These are phyloP conservation scores for Falcunculus frontatus DNA, from an alignment of 2,113 vertebrate genomes.

Conservation along the genomic window DNA sequence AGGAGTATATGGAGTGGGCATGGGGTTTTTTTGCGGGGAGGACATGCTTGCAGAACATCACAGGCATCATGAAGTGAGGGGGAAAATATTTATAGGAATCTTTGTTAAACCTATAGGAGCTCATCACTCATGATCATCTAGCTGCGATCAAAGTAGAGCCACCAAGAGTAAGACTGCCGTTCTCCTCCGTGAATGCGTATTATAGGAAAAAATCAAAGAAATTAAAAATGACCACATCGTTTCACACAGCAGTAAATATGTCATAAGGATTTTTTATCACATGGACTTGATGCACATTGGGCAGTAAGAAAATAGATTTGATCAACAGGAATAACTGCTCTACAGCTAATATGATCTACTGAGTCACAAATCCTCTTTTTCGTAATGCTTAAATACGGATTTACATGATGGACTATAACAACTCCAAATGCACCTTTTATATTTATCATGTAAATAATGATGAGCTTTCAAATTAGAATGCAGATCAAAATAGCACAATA, in stretches of 20 bases:
- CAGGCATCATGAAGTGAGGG: rapidly evolving
- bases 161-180: not conserved
- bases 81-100: not conserved
- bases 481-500: conserved; percentile 3
- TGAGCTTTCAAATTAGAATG: conserved; percentile 56
- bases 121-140: not conserved
- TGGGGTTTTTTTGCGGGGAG: not conserved
- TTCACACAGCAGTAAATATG: conserved; percentile 53
- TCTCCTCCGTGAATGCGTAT: not conserved
- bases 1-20: not conserved
- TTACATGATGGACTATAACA: conserved; percentile 53
- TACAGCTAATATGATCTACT: conserved; percentile 45
- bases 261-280: conserved; percentile 41
- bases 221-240: conserved; percentile 36
- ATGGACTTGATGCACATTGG: not conserved
- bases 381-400: conserved; percentile 47
- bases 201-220: not conserved
- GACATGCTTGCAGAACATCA: not conserved
- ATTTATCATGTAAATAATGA: conserved; percentile 56
- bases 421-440: conserved; percentile 42
- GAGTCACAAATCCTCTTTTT: conserved; percentile 60
- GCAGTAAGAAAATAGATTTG: conserved; percentile 48
- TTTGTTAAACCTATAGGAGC: not conserved
- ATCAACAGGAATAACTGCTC: conserved; percentile 35
- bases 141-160: not conserved